phyloP scores from a whole-genome alignment of 2,797 vertebrate genomes.

The Pyrocephalus nanus region DNA sequence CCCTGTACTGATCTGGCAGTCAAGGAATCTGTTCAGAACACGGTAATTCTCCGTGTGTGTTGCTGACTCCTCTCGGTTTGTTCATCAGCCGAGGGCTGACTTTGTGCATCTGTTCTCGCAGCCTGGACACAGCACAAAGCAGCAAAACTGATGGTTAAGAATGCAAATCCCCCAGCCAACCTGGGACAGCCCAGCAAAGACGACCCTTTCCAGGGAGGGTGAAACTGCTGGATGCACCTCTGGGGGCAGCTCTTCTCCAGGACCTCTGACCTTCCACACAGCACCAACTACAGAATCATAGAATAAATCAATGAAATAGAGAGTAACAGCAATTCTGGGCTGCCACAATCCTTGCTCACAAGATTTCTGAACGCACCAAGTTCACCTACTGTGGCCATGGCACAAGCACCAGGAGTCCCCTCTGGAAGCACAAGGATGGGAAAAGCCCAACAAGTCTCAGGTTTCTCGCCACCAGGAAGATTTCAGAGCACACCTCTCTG shows the following conservation, averaged over 20 bases:
- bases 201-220: neutral
- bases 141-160: neutral
- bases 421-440: neutral
- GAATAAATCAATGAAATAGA: neutral
- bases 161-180: neutral
- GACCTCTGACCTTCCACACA: neutral
- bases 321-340: neutral
- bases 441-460: constrained; percentile 74
- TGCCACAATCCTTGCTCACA: neutral
- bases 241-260: neutral
- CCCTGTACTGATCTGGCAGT: constrained; percentile 69
- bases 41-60: constrained; percentile 66
- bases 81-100: neutral
- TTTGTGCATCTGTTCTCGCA: neutral
- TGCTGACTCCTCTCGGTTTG: neutral
- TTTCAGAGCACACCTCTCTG: constrained; percentile 49
- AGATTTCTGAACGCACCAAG: neutral
- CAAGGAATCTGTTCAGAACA: constrained; percentile 73
- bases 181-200: neutral
- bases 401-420: neutral
- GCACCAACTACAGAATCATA: neutral
- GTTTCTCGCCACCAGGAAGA: constrained; percentile 61
- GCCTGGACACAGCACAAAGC: neutral
- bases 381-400: accelerated
- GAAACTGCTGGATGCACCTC: neutral